phyloP scores from a whole-genome alignment of 2,113 vertebrate genomes.

The Poeciliopsis turrubarensis region DNA sequence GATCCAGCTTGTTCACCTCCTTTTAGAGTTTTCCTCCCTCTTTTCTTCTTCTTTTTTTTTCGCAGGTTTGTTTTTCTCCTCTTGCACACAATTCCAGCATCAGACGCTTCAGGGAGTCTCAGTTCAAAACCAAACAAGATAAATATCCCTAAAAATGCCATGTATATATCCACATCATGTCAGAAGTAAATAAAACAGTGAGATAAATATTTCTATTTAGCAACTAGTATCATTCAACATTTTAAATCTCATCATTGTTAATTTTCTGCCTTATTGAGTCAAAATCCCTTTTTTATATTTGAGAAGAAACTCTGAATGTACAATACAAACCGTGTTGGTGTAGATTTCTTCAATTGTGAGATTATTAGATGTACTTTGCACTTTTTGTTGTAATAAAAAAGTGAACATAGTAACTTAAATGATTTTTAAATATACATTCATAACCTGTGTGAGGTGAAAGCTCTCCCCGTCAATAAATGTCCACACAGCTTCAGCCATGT shows the following conservation, averaged over 20 bases:
- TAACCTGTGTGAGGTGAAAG: slow-evolving; percentile 23
- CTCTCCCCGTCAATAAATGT: slow-evolving; percentile 34
- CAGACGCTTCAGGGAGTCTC: slow-evolving; percentile 76
- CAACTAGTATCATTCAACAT: slow-evolving; percentile 31
- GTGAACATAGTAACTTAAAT: slow-evolving; percentile 26
- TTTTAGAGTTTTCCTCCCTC: slow-evolving; percentile 40
- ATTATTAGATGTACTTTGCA: slow-evolving; percentile 80
- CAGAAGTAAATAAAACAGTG: slow-evolving; percentile 66
- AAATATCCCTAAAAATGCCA: slow-evolving; percentile 46
- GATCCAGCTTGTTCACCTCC: slow-evolving; percentile 64
- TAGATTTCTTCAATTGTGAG: slow-evolving; percentile 72
- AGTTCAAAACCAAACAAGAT: slow-evolving; percentile 61
- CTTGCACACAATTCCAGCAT: slow-evolving; percentile 76
- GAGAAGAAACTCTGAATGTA: slow-evolving; percentile 82
- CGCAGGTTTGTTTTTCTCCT: slow-evolving; percentile 59
- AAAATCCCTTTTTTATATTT: slow-evolving; percentile 76
- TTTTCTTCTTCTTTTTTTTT: slow-evolving; percentile 50
- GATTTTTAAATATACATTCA: slow-evolving; percentile 52
- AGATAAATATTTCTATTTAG: slow-evolving; percentile 58
- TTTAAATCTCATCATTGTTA: slow-evolving; percentile 43
- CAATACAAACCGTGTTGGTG: slow-evolving; percentile 75
- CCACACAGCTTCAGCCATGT: slow-evolving; percentile 45
- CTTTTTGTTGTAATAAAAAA: slow-evolving; percentile 74
- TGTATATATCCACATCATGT: slow-evolving; percentile 81
- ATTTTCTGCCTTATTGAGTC: slow-evolving; percentile 53